Conservation (phyloP, 2,797 vertebrate species). For the Artibeus lituratus region DNA sequence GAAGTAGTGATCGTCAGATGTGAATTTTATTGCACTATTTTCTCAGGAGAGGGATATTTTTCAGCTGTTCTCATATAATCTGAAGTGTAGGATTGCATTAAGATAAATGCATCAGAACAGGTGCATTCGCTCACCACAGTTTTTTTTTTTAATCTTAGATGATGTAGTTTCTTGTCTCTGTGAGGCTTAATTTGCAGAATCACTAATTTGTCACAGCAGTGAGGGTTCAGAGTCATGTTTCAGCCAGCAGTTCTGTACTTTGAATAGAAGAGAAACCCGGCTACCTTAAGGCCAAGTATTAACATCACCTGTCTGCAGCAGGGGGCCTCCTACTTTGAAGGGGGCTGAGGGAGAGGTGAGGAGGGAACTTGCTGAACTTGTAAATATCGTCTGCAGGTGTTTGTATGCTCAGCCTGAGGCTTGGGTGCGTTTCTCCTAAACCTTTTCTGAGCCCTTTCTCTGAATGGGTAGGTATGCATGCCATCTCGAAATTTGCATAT, state of each 20-base stretch:
- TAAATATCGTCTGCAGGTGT: background rate
- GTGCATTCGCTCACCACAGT: background rate
- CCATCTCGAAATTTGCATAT: constrained; percentile 32
- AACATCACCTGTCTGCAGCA: background rate
- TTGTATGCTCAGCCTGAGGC: background rate
- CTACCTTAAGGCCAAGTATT: background rate
- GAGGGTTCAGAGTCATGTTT: background rate
- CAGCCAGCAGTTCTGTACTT: background rate
- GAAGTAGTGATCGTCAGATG: background rate
- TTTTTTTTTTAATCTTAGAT: background rate
- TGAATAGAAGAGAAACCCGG: background rate
- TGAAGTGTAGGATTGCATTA: background rate
- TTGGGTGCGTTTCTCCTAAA: background rate
- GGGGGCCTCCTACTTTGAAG: background rate
- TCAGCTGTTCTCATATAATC: background rate
- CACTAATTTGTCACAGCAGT: background rate
- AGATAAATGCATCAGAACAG: background rate
- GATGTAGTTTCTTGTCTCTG: background rate
- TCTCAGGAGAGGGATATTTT: background rate
- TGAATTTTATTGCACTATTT: background rate
- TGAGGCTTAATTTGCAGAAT: constrained; percentile 25
- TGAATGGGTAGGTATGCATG: background rate
- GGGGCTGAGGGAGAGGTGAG: background rate
- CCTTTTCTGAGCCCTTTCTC: background rate
- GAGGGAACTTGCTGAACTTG: background rate